These are phyloP conservation scores for Ctenomys sociabilis DNA, from an alignment of 2,113 vertebrate genomes.

Conservation along the genomic window DNA sequence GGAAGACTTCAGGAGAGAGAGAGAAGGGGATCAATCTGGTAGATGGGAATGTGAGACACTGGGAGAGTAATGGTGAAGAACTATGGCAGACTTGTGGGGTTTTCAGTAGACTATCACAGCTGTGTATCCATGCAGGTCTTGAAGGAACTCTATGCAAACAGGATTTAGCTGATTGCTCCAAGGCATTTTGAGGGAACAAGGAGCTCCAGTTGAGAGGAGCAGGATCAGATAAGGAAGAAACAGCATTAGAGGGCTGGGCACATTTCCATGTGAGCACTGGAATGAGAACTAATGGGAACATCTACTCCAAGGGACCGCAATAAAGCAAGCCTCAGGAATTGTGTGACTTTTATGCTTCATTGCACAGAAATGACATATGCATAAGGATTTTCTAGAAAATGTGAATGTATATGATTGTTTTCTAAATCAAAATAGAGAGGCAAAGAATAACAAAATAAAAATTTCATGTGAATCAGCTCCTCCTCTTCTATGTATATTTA, in stretches of 20 bases:
- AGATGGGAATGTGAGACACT: neutral
- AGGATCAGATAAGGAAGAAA: neutral
- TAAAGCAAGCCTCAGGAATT: neutral
- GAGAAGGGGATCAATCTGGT: neutral
- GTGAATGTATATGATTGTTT: neutral
- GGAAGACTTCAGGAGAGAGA: neutral
- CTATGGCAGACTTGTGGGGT: neutral
- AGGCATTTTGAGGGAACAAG: neutral
- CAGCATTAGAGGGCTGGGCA: neutral
- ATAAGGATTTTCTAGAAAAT: neutral
- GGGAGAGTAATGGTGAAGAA: neutral
- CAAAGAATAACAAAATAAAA: neutral
- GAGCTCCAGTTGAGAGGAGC: neutral
- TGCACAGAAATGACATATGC: neutral
- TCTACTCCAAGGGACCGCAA: neutral
- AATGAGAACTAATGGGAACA: neutral
- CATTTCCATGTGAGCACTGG: neutral
- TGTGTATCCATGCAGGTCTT: neutral
- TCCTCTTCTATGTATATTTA: neutral
- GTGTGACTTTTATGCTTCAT: neutral
- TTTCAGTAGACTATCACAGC: neutral
- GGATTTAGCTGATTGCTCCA: neutral
- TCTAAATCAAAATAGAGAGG: neutral
- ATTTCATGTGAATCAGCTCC: neutral
- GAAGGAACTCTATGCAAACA: neutral